phyloP scores from a whole-genome alignment of 2,113 vertebrate species.

The Gobio gobio region DNA sequence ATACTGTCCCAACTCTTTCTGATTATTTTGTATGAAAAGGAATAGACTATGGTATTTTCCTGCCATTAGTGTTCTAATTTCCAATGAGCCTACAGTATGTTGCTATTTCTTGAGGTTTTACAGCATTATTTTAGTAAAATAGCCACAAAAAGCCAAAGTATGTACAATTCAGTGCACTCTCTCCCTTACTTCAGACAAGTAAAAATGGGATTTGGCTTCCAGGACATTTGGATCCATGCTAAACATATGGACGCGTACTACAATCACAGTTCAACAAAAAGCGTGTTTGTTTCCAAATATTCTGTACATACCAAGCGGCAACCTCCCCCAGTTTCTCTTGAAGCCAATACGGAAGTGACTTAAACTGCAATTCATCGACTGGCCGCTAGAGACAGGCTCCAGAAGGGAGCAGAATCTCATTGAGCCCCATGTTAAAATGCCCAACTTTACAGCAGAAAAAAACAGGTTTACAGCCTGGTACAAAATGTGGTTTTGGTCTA shows the following conservation, averaged over 20 bases:
- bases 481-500: too few species aligned
- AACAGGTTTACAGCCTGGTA: too few species aligned
- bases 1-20: too few species aligned
- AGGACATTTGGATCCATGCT: background rate
- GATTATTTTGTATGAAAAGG: background rate
- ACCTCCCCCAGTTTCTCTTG: too few species aligned
- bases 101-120: background rate
- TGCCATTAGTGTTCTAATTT: background rate
- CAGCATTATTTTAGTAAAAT: background rate
- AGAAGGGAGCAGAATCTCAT: too few species aligned
- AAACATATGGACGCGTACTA: background rate
- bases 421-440: too few species aligned
- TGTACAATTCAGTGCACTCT: background rate
- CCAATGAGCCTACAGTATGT: background rate
- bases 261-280: slow-evolving; percentile 11
- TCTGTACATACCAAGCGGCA: background rate
- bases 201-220: background rate
- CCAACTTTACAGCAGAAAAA: too few species aligned
- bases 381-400: too few species aligned
- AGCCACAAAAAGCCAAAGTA: background rate
- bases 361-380: too few species aligned
- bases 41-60: background rate
- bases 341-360: too few species aligned
- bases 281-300: background rate
- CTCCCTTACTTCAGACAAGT: background rate